These are phyloP conservation scores for Callocephalon fimbriatum DNA, from an alignment of 2,113 vertebrate species.

Conservation along the genomic window DNA sequence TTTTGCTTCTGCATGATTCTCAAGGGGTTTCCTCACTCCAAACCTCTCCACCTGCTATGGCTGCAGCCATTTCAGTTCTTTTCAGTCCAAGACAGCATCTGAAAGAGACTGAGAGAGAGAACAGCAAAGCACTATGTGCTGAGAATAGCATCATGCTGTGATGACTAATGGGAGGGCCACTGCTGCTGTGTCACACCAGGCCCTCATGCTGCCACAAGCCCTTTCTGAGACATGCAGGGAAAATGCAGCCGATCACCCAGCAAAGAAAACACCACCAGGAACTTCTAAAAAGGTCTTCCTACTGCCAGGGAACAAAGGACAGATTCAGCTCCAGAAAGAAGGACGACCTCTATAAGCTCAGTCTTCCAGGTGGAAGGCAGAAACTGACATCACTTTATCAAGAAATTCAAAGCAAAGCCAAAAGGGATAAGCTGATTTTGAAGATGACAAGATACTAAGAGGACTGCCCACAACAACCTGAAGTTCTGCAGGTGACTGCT, in stretches of 20 bases:
- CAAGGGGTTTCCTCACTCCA: background rate
- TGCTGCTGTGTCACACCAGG: background rate
- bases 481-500: background rate
- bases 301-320: background rate
- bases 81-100: background rate
- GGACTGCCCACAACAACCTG: background rate
- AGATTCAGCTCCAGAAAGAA: background rate
- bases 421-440: background rate
- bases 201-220: background rate
- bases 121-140: background rate
- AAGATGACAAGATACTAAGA: background rate
- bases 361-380: background rate
- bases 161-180: background rate
- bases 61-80: background rate
- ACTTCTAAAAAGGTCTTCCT: background rate
- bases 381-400: background rate
- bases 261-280: background rate
- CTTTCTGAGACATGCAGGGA: background rate
- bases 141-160: background rate
- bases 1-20: background rate
- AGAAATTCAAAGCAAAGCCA: background rate
- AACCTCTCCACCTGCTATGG: background rate
- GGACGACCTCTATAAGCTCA: background rate
- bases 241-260: background rate
- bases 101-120: background rate